Conservation (phyloP, 2,113 vertebrate species). For the Stegostoma tigrinum region DNA sequence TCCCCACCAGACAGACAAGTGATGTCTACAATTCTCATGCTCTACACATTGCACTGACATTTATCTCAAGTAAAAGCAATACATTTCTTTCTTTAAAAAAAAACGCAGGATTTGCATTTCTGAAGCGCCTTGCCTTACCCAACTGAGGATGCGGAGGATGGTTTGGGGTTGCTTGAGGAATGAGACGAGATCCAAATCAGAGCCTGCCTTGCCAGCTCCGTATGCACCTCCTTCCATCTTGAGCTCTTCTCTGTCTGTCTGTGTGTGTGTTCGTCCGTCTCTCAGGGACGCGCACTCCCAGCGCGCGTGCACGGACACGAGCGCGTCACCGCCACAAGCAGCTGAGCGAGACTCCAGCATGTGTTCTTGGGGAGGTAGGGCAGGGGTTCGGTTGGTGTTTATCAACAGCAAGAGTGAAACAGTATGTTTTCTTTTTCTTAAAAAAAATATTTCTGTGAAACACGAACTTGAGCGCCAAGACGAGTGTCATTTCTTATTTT, state of each 20-base stretch:
- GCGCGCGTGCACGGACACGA: neutral
- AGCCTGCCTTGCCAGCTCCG: constrained; percentile 80
- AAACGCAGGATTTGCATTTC: neutral
- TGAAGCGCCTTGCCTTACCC: constrained; percentile 64
- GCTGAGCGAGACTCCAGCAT: no score
- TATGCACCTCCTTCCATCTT: constrained; percentile 91
- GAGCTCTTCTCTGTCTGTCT: neutral
- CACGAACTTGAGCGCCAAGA: neutral
- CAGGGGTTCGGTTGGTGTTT: neutral
- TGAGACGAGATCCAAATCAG: constrained; percentile 70
- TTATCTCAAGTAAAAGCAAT: neutral
- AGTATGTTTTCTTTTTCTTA: neutral
- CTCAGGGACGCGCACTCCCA: neutral
- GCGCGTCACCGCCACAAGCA: neutral
- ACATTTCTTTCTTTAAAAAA: neutral
- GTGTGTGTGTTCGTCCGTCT: neutral
- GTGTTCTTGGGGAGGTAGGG: no score
- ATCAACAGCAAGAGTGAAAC: neutral
- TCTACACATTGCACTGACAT: neutral
- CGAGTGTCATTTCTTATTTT: neutral
- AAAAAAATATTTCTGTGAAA: no score
- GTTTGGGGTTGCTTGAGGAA: constrained; percentile 84
- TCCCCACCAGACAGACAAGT: neutral
- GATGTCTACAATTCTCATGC: neutral
- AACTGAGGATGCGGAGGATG: constrained; percentile 73